Evolutionary conservation across 2,888 invertebrate species (phyloP), one percentile per base, ranked within the genome.

Genomic region (Parapristionchus giblindavisi): DNA sequence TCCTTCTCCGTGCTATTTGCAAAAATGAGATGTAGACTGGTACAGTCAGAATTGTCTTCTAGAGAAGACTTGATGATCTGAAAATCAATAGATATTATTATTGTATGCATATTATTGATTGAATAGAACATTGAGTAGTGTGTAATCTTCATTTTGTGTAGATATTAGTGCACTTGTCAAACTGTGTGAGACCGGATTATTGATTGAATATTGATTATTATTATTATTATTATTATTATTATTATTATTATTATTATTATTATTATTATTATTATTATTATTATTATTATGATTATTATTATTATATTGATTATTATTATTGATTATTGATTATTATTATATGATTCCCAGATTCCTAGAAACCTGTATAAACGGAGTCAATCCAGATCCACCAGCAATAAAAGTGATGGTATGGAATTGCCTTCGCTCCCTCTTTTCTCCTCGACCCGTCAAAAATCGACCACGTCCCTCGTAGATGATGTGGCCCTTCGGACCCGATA

Each of bases 1-100:
- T 99, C 98, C 74, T 93, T 91, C 89, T 96, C 96, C 0, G 94
- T 93, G 17, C 90, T 96, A 90, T 99, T 98, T 29, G 98, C 98
- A 89, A 93, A 98, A 61, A 99, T 88, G 63, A 98, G 90, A 40
- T 92, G 91, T 80, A 95, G 89, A 87, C 94, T 90, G 0, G 95
- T 94, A 65, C 91, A 90, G 89, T 96, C 95, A 77, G 91, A 90
- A 38, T 65, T 27, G 87, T 93, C 92, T 87, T 93, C 93, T 75
- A 93, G 91, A 77, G 95, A 93, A 84, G 94, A 93, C 58, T 94
- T 43, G 17, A 75, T 70, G 3, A 78, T 70, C 75, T 75, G 40
- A 24, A 75, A 32, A 21, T 27, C 34, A n/a, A n/a, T n/a, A n/a
- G n/a, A n/a, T n/a, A n/a, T n/a, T n/a, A n/a, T n/a, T n/a, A n/a